Conservation (phyloP, 2,888 invertebrate species). For the Tenthredo mesomela region DNA sequence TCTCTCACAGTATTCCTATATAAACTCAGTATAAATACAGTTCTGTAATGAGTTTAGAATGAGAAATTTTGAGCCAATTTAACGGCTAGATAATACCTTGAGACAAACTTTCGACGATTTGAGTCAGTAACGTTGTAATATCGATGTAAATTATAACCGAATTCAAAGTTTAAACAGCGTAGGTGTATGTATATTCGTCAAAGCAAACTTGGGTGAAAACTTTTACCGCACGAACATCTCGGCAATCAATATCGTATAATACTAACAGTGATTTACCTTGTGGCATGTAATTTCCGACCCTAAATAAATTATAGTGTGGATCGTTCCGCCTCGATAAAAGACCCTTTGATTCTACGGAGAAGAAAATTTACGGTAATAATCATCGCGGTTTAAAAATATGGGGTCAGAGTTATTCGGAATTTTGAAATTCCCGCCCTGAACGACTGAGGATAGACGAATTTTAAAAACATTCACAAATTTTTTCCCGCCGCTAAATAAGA, state of each 20-base stretch:
- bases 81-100: neutral
- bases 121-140: neutral
- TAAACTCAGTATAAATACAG: neutral
- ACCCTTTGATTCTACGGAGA: neutral
- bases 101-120: neutral
- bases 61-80: neutral
- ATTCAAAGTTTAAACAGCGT: slow-evolving; percentile 41
- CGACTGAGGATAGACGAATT: neutral
- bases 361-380: neutral
- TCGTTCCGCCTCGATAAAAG: neutral
- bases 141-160: slow-evolving; percentile 34
- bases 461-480: neutral
- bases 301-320: neutral
- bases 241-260: neutral
- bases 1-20: neutral
- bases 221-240: neutral
- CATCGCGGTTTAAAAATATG: neutral
- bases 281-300: slow-evolving; percentile 28
- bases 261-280: slow-evolving; percentile 8
- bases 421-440: neutral
- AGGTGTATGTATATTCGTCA: neutral
- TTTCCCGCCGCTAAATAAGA: neutral
- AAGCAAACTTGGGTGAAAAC: neutral
- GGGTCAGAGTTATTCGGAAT: neutral
- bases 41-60: slow-evolving; percentile 31